Evolutionary conservation across 2,797 vertebrate genomes (phyloP).

Genomic region (Somateria mollissima): DNA sequence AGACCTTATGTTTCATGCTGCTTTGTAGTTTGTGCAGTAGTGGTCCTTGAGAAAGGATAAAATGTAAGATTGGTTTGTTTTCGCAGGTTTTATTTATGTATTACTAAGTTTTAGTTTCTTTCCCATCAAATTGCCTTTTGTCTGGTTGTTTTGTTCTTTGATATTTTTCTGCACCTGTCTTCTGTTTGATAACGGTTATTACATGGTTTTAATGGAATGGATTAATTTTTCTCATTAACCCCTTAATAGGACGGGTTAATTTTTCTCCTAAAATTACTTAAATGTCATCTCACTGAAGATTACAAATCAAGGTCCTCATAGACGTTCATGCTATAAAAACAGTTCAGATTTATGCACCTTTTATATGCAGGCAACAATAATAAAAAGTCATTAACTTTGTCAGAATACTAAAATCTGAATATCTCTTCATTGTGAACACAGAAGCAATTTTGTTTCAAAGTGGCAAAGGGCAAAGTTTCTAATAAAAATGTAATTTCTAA

Average conservation of each 20-base stretch:
- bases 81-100: neutral
- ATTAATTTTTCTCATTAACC: neutral
- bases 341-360: neutral
- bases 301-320: neutral
- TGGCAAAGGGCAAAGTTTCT: constrained; percentile 4
- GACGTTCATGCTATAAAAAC: neutral
- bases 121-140: neutral
- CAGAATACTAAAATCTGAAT: neutral
- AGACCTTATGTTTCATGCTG: neutral
- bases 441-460: neutral
- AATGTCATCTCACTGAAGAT: neutral
- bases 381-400: neutral
- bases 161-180: neutral
- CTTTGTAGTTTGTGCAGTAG: neutral
- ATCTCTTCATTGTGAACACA: neutral
- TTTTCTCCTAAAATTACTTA: neutral
- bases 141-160: neutral
- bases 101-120: neutral
- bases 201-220: neutral
- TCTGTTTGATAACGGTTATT: neutral
- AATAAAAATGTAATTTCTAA: constrained; percentile 16
- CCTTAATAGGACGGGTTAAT: neutral
- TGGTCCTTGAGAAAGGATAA: neutral
- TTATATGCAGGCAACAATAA: neutral
- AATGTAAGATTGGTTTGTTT: neutral